Base-by-base conservation (phyloP, 2,888 invertebrate genomes). In the Parasteatoda lunata region DNA sequence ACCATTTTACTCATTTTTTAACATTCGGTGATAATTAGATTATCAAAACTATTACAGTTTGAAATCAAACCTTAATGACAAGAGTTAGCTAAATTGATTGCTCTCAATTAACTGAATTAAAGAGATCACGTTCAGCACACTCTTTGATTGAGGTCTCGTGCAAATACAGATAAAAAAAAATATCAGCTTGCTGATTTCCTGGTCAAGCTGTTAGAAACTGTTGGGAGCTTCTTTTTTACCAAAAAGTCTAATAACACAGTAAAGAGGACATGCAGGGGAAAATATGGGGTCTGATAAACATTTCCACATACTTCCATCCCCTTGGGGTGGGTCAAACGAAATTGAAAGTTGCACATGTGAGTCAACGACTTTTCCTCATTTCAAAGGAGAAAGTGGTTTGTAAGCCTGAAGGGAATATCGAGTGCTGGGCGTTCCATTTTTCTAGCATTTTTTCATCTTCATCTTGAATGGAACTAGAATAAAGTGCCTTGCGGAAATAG, bases 261-360 rank as follows among this genome's bases (percentile, higher is more conserved):
- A 81, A 81, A 81, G 73, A 81, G 81, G 81, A 51, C 81, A 81
- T 4, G 47, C 45, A 68, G 81, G 45, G 48, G 69, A 15, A 69
- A 69, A 75, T 68, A 76, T n/a, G 69, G 71, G 71, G 76, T 51
- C 76, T 68, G 76, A 76, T 69, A 68, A 59, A 70, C 30, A 49
- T 76, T 52, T 77, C 52, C 52, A 51, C 48, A 68, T 69, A 79
- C 79, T 85, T 85, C 84, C 84, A 84, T 13, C n/a, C 73, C 78
- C 84, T 59, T 75, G 68, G 79, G 84, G 84, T 85, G 84, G 84
- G 84, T 79, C 84, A 85, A 70, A 76, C 30, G 84, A 85, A 85
- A 84, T 68, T 54, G 78, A 84, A 79, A 84, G 78, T 49, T 30
- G 54, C 72, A 68, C 84, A 77, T 72, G 84, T 84, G 77, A 73